Evolutionary conservation across 2,888 invertebrate species (phyloP).

Genomic region (Machimus rusticus): DNA sequence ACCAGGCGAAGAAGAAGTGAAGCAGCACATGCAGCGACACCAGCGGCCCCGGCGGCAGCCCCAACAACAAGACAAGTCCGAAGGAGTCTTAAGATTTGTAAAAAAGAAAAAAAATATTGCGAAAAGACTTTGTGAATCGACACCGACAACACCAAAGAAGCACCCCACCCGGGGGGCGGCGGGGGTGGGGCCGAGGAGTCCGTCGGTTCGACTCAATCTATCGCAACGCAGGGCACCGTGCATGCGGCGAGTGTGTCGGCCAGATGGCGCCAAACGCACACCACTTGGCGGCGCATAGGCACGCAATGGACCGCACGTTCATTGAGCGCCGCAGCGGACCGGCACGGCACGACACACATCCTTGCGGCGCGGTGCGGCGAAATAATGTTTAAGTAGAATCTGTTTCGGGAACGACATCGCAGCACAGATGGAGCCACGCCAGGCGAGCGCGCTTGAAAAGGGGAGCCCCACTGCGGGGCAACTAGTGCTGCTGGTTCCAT

Average conservation of each 20-base stretch:
- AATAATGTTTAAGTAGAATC: constrained; percentile 15
- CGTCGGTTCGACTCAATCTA: not conserved
- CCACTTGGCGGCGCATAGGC: not conserved
- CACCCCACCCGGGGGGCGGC: not conserved
- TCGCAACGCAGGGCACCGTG: not conserved
- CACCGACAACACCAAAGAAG: constrained; percentile 22
- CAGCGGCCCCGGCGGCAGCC: not conserved
- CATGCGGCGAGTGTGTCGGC: not conserved
- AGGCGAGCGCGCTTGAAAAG: not conserved
- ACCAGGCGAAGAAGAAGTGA: not conserved
- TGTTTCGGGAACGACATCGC: not conserved
- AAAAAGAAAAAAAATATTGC: not conserved
- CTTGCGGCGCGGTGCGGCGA: not conserved
- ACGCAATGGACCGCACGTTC: not conserved
- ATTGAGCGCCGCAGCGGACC: not conserved
- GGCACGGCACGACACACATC: not conserved
- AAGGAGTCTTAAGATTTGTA: not conserved
- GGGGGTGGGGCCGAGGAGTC: not conserved
- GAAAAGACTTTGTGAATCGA: constrained; percentile 19
- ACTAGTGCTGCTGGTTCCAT: not conserved
- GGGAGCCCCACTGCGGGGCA: not conserved
- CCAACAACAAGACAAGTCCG: not conserved
- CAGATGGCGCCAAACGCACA: constrained; percentile 42
- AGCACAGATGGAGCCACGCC: constrained; percentile 31
- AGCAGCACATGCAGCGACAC: not conserved